These are phyloP conservation scores for Scaptomyza cyrtandrae DNA, from an alignment of 2,888 invertebrate species.

Conservation along the genomic window DNA sequence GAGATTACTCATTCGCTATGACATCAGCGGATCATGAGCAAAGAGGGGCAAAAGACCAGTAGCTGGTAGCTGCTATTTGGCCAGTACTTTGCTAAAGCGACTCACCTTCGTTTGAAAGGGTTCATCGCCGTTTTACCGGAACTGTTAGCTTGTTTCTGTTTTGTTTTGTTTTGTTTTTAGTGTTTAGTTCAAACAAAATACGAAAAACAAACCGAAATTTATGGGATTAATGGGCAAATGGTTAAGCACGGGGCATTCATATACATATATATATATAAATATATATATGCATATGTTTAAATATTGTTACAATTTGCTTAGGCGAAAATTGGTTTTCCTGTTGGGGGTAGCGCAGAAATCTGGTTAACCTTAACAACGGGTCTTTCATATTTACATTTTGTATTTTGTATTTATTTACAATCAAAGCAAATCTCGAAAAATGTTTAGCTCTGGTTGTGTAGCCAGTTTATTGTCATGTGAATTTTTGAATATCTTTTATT, in stretches of 20 bases:
- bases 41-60: slow-evolving; percentile 63
- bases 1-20: slow-evolving; percentile 43
- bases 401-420: slow-evolving; percentile 43
- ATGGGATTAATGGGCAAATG: slow-evolving; percentile 63
- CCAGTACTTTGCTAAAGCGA: slow-evolving; percentile 25
- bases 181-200: slow-evolving; percentile 36
- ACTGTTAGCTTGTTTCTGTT: slow-evolving; percentile 61
- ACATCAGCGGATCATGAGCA: slow-evolving; percentile 60
- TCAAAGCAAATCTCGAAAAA: slow-evolving; percentile 36
- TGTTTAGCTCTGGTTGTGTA: slow-evolving; percentile 12
- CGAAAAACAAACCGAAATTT: slow-evolving; percentile 60
- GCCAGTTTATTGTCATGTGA: slow-evolving; percentile 58
- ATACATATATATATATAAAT: slow-evolving; percentile 13
- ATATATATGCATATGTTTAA: slow-evolving; percentile 40
- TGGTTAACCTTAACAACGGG: slow-evolving; percentile 68
- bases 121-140: slow-evolving; percentile 53
- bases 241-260: slow-evolving; percentile 37
- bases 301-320: slow-evolving; percentile 59
- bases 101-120: slow-evolving; percentile 57
- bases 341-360: slow-evolving; percentile 46
- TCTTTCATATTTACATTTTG: slow-evolving; percentile 60
- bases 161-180: slow-evolving; percentile 48
- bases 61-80: slow-evolving; percentile 37
- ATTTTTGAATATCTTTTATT: slow-evolving; percentile 44
- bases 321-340: slow-evolving; percentile 56